phyloP scores from a whole-genome alignment of 2,113 vertebrate genomes.

The Lamprologus lemairii region DNA sequence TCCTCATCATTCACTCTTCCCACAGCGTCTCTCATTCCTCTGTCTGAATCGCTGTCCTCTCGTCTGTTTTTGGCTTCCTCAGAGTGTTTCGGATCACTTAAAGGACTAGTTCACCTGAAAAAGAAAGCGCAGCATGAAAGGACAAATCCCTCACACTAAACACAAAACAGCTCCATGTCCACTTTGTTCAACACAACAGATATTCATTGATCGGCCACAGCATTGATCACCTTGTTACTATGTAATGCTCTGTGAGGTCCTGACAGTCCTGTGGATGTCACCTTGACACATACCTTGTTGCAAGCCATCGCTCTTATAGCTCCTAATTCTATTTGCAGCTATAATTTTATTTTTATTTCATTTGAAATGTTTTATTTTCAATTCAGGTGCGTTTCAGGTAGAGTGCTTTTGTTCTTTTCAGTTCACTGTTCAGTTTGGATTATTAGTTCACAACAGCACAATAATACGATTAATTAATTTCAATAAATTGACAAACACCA shows the following conservation, averaged over 20 bases:
- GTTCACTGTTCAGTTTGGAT: neutral
- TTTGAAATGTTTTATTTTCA: neutral
- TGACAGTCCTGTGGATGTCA: neutral
- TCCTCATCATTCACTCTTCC: constrained; percentile 33
- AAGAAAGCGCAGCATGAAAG: neutral
- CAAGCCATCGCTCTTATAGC: neutral
- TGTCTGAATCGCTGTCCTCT: neutral
- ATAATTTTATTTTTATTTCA: neutral
- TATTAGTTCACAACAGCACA: neutral
- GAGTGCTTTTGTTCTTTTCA: neutral
- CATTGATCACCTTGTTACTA: neutral
- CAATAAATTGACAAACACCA: neutral
- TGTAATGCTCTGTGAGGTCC: neutral
- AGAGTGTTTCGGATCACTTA: neutral
- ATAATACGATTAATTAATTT: rapidly evolving
- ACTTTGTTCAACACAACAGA: neutral
- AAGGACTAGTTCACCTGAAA: neutral
- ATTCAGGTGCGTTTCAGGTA: neutral
- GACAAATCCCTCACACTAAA: neutral
- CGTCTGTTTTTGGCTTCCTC: neutral
- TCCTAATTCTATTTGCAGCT: neutral
- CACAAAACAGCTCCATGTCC: neutral
- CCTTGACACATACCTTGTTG: neutral
- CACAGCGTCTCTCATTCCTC: constrained; percentile 15
- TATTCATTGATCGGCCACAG: neutral